Evolutionary conservation across 2,888 invertebrate species (phyloP), one percentile per base, ranked within the genome.

Genomic region (Parthenolecanium corni): DNA sequence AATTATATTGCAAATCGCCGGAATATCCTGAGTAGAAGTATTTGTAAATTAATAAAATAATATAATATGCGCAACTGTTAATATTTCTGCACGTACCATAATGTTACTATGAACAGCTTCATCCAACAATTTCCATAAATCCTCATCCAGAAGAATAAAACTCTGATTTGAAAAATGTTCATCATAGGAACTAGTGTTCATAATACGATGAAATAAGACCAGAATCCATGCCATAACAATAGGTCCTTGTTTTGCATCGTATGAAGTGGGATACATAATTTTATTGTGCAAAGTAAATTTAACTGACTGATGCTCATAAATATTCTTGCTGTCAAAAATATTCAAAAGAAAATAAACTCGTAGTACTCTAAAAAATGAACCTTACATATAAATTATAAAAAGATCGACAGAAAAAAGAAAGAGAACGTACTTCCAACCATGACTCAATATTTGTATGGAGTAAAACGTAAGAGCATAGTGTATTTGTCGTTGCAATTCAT

Each of bases 111-210:
- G 38, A 6, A 61, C 21, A 14, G 61, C 61, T 21, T 61, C 49
- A 11, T 47, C 61, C 23, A 61, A n/a, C 20, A 49, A 31, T 40
- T 61, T 61, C 61, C 61, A 61, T 38, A 61, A n/a, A 61, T 61
- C 51, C 23, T 49, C 61, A 36, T 61, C 47, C 38, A 61, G 38
- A n/a, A 61, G n/a, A 23, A 38, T 49, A 21, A 61, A 61, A 51
- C 61, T 49, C 14, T 61, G 61, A 61, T 61, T 51, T 23, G 61
- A 61, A 38, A 61, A 51, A 16, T 49, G 61, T 18, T 61, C 61
- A 21, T 61, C 61, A 38, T 61, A 61, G 14, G 61, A 25, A 38
- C 51, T 61, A 1, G 51, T 38, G 38, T 61, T 61, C 61, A 51
- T 61, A 0, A 61, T 23, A 14, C 51, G 11, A 23, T 51, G 49